Base-by-base conservation (phyloP, 2,888 invertebrate species). In the Eudasyphora cyanicolor region DNA sequence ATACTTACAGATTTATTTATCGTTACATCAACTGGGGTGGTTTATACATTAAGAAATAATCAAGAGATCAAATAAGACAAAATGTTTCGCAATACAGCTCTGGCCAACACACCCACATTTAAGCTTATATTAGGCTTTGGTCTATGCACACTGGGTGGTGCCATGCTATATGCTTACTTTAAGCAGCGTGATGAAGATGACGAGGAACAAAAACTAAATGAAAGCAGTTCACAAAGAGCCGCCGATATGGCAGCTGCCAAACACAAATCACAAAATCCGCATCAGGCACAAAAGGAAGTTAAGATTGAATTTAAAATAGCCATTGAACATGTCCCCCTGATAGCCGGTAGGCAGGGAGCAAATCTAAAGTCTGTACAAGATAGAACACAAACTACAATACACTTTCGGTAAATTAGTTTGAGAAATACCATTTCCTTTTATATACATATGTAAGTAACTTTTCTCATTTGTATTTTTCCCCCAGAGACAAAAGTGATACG, bases 271-370 rank as follows among this genome's bases (percentile, higher is more conserved):
- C 87, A 87, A 75, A 85, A 62, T 69, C 82, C 49, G n/a, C 71
- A 73, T 27, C 78, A 82, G 51, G 84, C 57, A 42, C 83, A 86
- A 29, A 90, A 93, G 86, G 92, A 92, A 69, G 93, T 94, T 87
- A 91, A 92, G 17, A 90, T 94, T 69, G 94, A 95, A 90, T 90
- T 95, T 2, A 91, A 92, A 85, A 93, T 96, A 24, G 93, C 95
- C 0, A 95, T 94, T 87, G 94, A 94, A 76, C 93, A 94, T 87
- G 94, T 95, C 19, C 94, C 95, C 7, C 93, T 94, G 75, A 91
- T 96, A 77, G 95, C 96, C 87, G 96, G 98, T 45, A 94, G 96
- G 86, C 94, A 94, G 87, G 97, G 98, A 6, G 92, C 93, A n/a
- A 95, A 95, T 88, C 94, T 98, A 69, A 96, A 95, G 90, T 93